Base-by-base conservation (phyloP, 2,113 vertebrate genomes). In the Oncorhynchus clarkii region DNA sequence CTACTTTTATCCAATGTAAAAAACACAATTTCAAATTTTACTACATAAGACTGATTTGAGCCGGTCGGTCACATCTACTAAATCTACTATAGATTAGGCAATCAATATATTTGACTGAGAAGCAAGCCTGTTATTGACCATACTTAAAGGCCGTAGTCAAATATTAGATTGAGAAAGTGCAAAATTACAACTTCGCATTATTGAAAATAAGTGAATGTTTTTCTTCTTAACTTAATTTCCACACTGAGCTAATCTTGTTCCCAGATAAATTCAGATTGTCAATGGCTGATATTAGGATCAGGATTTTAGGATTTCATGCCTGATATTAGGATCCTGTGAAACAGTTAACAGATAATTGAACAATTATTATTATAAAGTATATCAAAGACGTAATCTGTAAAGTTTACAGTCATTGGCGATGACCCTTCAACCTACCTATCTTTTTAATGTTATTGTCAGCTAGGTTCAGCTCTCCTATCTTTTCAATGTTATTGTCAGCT, bases 261-360 rank as follows among this genome's bases (percentile, higher is more conserved):
- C 59, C 59, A 62, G 96, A 96, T 26, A 98, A 92, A 87, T 96
- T 98, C 83, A 97, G 88, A 88, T 76, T 91, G 87, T 96, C 92
- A 77, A 97, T 86, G 86, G 78, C 84, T 87, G 77, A 88, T 82
- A 87, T 95, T 97, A 65, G 79, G 85, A 84, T 95, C 94, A 85
- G 97, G 93, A 84, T 89, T 88, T 34, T 34, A 84, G 97, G 93
- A 84, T 89, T 88, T 34, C 31, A 34, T 34, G 59, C 78, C 84
- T 87, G 76, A 88, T 83, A 87, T 95, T 97, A 66, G 79, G 85
- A 85, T 62, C 59, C 59, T 22, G 59, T 62, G 59, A 60, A 60
- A 71, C 18, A 65, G 4, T 83, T 12, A 88, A 66, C 84, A 60
- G 64, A 78, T 26, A 27, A 16, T 8, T 27, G 49, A 4, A 71